Evolutionary conservation across 2,113 vertebrate species (phyloP).

Genomic region (Crotophaga sulcirostris): DNA sequence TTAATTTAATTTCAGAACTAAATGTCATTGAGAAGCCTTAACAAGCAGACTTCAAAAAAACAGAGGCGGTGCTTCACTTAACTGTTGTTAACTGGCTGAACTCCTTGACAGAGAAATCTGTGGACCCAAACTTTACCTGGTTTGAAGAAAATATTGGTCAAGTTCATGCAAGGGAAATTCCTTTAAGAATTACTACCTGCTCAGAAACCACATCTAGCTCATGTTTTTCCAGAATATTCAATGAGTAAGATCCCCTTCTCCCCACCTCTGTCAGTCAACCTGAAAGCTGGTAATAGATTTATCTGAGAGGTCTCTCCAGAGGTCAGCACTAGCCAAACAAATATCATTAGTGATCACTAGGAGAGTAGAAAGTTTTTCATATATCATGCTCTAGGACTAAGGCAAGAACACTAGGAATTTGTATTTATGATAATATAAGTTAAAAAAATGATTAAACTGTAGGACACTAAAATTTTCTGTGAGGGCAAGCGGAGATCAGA

Average conservation of each 20-base stretch:
- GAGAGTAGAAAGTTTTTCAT: neutral
- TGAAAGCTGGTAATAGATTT: neutral
- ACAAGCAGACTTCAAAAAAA: neutral
- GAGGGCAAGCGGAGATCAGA: neutral
- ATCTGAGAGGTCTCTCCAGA: neutral
- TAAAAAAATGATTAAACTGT: neutral
- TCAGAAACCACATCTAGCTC: neutral
- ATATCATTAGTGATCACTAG: neutral
- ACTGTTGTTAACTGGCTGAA: neutral
- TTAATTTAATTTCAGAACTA: neutral
- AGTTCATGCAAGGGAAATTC: neutral
- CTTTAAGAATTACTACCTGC: neutral
- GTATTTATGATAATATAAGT: neutral
- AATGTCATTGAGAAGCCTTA: neutral
- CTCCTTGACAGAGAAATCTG: neutral
- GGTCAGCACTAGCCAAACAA: neutral
- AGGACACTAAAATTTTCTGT: neutral
- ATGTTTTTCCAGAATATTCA: neutral
- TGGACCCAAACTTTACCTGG: neutral
- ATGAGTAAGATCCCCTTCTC: neutral
- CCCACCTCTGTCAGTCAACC: neutral
- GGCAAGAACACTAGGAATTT: neutral
- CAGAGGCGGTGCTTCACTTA: neutral
- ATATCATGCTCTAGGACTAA: neutral
- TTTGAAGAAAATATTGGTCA: neutral